Base-by-base conservation (phyloP, 2,888 invertebrate species). In the Idaea aversata region DNA sequence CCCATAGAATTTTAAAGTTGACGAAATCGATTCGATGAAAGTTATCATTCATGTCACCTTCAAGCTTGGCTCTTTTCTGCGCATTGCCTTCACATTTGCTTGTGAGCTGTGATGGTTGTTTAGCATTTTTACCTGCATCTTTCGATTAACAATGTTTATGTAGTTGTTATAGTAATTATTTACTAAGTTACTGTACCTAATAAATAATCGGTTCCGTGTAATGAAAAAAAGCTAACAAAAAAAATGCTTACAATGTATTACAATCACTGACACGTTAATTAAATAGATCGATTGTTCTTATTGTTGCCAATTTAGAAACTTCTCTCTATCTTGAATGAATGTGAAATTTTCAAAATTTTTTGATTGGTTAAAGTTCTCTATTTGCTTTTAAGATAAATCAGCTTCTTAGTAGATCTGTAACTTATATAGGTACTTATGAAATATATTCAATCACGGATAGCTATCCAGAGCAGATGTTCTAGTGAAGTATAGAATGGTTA, bases 391-490 rank as follows among this genome's bases (percentile, higher is more conserved):
- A 87, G 86, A 85, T 85, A 83, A 85, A 86, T 86, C 87, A 85
- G 89, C 90, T 91, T 90, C 82, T 85, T 88, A 84, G 88, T 92
- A 92, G 92, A 93, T 92, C 92, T 92, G 91, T 90, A 91, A 90
- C 88, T 88, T 90, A 87, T 87, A 79, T 91, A 90, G 91, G 92
- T 93, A 92, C 92, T 92, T 92, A 93, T 86, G 83, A 84, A 85
- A 81, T 86, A 47, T 47, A 47, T 47, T 47, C 47, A 84, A 83
- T 86, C 83, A 86, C 75, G 79, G 83, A 75, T 69, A 73, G 81
- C 82, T 78, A 84, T 75, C 75, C 74, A 66, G 72, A 65, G 71
- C 71, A 76, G 74, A 75, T 75, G 70, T 69, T 67, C 72, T 70
- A 72, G 69, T 69, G 66, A 71, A 70, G 72, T 72, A 65, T 70